Conservation (phyloP, 2,888 invertebrate genomes). For the Ophioninae sp. region DNA sequence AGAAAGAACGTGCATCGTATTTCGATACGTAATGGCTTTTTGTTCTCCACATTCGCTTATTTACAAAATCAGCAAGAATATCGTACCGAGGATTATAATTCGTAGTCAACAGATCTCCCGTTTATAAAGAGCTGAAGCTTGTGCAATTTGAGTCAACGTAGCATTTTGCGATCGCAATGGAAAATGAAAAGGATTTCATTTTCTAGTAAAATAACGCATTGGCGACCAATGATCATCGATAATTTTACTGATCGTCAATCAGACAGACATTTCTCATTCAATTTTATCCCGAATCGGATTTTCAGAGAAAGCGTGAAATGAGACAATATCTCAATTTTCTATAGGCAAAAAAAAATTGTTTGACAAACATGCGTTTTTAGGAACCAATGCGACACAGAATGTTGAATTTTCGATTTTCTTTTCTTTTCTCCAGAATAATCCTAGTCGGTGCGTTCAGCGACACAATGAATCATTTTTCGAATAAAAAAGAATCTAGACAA, state of each 20-base stretch:
- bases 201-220: neutral
- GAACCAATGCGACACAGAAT: constrained; percentile 30
- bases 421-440: neutral
- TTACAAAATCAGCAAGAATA: constrained; percentile 4
- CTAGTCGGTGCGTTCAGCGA: too few species aligned
- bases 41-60: neutral
- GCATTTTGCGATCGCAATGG: neutral
- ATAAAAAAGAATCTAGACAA: neutral
- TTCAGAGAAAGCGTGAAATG: neutral
- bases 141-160: neutral
- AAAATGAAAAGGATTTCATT: neutral
- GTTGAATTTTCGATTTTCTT: constrained; percentile 7
- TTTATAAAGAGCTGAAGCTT: too few species aligned
- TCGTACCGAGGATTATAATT: neutral
- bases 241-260: neutral
- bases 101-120: neutral
- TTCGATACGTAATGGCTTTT: constrained; percentile 13
- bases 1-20: neutral
- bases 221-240: neutral
- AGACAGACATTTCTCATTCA: neutral
- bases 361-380: constrained; percentile 5
- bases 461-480: neutral
- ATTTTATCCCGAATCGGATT: neutral
- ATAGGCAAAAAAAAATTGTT: neutral
- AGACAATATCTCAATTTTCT: neutral